Conservation (phyloP, 1,140 invertebrate species). For the Gonatopus flavifemur region DNA sequence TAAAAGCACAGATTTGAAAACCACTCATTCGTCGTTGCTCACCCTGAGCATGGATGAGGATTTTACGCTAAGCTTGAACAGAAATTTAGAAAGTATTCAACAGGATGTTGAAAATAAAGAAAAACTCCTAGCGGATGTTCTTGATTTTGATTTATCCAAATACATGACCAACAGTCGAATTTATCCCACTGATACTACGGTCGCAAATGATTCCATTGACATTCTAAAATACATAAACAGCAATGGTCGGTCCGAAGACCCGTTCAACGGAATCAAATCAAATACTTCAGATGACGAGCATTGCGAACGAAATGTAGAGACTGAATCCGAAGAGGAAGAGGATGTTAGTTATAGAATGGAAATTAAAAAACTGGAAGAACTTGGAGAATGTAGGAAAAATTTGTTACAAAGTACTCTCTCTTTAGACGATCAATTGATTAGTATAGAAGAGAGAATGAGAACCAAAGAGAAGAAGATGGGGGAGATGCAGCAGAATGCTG, state of each 20-base stretch:
- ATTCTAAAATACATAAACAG: conserved; percentile 28
- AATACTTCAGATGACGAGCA: conserved; percentile 11
- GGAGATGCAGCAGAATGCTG: no score
- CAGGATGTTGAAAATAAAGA: conserved; percentile 62
- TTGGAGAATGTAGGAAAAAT: conserved; percentile 46
- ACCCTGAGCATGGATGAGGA: conserved; percentile 51
- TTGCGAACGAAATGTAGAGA: conserved; percentile 16
- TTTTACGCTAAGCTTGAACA: conserved; percentile 45
- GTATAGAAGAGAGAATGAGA: no score
- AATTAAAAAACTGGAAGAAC: conserved; percentile 41
- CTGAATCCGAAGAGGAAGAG: conserved; percentile 30
- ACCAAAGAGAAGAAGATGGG: no score
- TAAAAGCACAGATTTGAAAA: conserved; percentile 25
- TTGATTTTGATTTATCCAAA: conserved; percentile 57
- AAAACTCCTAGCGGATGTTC: conserved; percentile 57
- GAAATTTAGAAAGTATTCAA: conserved; percentile 59
- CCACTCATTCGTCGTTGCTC: conserved; percentile 44
- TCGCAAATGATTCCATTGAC: conserved; percentile 22
- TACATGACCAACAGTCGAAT: conserved; percentile 45
- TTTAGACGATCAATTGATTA: conserved; percentile 16
- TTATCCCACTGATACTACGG: conserved; percentile 13
- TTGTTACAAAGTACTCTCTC: conserved; percentile 37
- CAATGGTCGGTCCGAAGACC: conserved; percentile 17
- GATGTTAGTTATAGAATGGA: conserved; percentile 47
- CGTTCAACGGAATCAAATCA: conserved; percentile 2